Evolutionary conservation across 2,113 vertebrate species (phyloP), one percentile per base, ranked within the genome.

Genomic region (Motacilla alba): DNA sequence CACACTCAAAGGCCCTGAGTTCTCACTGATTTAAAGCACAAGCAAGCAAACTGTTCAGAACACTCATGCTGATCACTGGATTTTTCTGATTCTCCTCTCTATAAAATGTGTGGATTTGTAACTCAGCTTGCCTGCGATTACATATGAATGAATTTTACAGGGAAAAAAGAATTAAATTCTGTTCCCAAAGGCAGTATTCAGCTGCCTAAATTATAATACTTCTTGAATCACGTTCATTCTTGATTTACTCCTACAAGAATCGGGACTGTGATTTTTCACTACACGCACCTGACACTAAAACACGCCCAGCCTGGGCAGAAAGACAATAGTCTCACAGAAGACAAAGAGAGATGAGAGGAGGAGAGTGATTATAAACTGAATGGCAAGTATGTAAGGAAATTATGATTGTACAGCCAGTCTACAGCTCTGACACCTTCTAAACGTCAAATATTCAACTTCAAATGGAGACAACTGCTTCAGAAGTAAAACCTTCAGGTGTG

Each of bases 361-460:
- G 18, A 56, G 44, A 56, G 41, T 21, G 22, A 69, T 55, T 64
- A 21, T 19, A 77, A 70, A 1, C 13, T 63, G 26, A 63, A 75
- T 35, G 13, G 37, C 64, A 68, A 50, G 5, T 27, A 26, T 35
- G 17, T n/a, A 76, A 37, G 5, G 55, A 95, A 89, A 83, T 52
- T 47, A 64, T 37, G 13, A 68, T 15, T n/a, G 24, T 30, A 73
- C 22, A 76, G 37, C 31, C 31, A 80, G 31, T 62, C 22, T 64
- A 64, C 41, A 88, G 39, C 26, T 68, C 66, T 60, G 49, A 83
- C 10, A 69, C 10, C 15, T 72, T 44, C 49, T 69, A 46, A 69
- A 89, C 50, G 53, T 92, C 53, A 90, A 73, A 33, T 35, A 68
- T 50, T 85, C 56, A 75, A 68, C 33, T 63, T 82, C 56, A 83